These are phyloP conservation scores for Microplitis demolitor DNA, from an alignment of 1,140 invertebrate genomes.

Conservation along the genomic window DNA sequence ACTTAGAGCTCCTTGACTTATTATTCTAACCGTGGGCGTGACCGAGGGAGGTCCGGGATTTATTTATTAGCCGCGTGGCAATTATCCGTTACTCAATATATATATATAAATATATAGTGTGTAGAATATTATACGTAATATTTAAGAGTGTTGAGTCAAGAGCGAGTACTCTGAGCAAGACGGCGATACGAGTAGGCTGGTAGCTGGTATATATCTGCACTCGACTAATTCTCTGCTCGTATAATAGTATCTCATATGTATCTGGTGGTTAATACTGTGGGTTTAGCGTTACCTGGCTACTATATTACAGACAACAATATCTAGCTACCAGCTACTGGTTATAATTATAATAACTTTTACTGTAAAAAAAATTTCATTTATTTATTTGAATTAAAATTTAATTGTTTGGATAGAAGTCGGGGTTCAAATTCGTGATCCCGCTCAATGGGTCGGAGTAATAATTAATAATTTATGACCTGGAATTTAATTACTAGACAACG, in stretches of 20 bases:
- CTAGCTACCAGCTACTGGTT: slow-evolving; percentile 26
- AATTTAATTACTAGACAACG: no score
- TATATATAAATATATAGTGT: no score
- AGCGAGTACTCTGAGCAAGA: neutral
- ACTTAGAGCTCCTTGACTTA: slow-evolving; percentile 4
- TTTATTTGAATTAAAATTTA: no score
- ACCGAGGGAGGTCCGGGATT: slow-evolving; percentile 34
- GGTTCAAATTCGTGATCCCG: no score
- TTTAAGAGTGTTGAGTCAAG: neutral
- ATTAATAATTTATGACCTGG: no score
- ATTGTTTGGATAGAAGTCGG: no score
- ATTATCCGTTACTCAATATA: slow-evolving; percentile 36
- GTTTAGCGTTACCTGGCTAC: slow-evolving; percentile 20
- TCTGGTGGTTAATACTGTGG: slow-evolving; percentile 12
- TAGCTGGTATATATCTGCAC: neutral
- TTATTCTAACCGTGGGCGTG: slow-evolving; percentile 25
- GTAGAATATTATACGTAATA: no score
- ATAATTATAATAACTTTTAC: slow-evolving; percentile 18
- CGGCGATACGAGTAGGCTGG: neutral
- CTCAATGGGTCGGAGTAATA: no score
- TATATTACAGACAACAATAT: neutral
- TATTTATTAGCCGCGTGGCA: slow-evolving; percentile 33
- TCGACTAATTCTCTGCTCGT: no score
- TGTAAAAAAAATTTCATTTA: neutral
- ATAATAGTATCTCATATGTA: neutral